Percentiles rank a stretch among this genome's conserved stretches.
These are phyloP conservation scores for Aix galericulata DNA, from an alignment of 2,113 vertebrate species.

Conservation along the genomic window DNA sequence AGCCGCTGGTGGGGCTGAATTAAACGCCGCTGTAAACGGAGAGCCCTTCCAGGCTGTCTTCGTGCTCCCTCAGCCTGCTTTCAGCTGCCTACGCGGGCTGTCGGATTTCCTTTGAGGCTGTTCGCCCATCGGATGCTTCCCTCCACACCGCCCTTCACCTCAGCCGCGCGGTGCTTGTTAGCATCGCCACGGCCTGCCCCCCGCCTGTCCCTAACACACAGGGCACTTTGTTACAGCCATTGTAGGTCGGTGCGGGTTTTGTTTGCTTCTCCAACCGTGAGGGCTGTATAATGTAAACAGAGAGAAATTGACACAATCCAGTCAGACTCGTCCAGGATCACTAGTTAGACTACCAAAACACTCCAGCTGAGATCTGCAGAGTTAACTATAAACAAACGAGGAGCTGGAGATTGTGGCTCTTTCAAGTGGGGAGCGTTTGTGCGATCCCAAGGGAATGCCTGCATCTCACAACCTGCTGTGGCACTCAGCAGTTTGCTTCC, in stretches of 20 bases:
- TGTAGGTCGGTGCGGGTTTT: background rate
- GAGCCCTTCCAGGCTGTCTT: no score
- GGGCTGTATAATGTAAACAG: conserved; percentile 13
- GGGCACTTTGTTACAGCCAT: background rate
- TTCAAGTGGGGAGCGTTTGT: conserved; percentile 26
- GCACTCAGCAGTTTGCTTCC: background rate
- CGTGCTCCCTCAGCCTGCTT: no score
- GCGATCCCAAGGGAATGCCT: background rate
- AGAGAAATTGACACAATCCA: background rate
- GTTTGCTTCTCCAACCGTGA: background rate
- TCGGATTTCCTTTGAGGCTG: no score
- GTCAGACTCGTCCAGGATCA: conserved; percentile 28
- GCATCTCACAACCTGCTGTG: conserved; percentile 11
- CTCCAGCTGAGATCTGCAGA: background rate
- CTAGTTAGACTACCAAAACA: conserved; percentile 39
- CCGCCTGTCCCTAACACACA: background rate
- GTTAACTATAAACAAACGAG: conserved; percentile 27
- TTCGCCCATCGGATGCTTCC: no score
- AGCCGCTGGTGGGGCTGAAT: no score
- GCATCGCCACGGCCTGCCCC: background rate
- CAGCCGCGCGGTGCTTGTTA: background rate
- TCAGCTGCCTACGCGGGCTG: no score
- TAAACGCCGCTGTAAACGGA: no score
- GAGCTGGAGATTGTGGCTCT: conserved; percentile 3
- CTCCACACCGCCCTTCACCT: no score